Base-by-base conservation (phyloP, 2,888 invertebrate species). In the Lamellibrachia satsuma region DNA sequence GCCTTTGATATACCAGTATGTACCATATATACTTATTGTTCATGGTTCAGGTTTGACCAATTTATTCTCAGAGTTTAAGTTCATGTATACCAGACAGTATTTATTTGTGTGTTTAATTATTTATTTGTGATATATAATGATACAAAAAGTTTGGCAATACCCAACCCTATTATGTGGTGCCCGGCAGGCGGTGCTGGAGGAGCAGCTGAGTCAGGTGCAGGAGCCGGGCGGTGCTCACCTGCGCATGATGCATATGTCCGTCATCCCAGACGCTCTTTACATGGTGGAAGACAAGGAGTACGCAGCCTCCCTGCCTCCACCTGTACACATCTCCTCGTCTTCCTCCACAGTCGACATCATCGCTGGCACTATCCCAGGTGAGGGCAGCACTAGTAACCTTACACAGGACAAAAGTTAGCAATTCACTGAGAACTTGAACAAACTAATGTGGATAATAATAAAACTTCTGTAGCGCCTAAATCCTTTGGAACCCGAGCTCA, bases 251-350 rank as follows among this genome's bases (percentile, higher is more conserved):
- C 97, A 96, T 93, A 95, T 96, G 95, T 96, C 96, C 9, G 95
- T 96, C 93, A 98, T 99, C 96, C 99, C 99, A 0, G 99, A 99
- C 97, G 98, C 99, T 0, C 97, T 99, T 92, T 99, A 99, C 96
- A 99, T 99, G 99, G 97, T 97, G 92, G 97, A 97, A 92, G 97
- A 97, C 92, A 90, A 92, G 52, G 91, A 92, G 3, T 93, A 92
- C 57, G 51, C 90, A 11, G 75, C 75, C 52, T 39, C 92, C 92
- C 51, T 8, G 8, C 90, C 92, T 27, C 91, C 93, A 55, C 90
- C 60, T 9, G 91, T 92, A 52, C 91, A 91, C 92, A 92, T 90
- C 75, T 75, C 60, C 55, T 93, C 92, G 92, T 92, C 92, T 8
- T 93, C 92, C 90, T 94, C 95, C 90, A 95, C 95, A 39, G 95